A percentile compares a stretch with the other conserved stretches of the same genome.
phyloP scores from a whole-genome alignment of 1,140 invertebrate genomes.

The Bombus turneri region DNA sequence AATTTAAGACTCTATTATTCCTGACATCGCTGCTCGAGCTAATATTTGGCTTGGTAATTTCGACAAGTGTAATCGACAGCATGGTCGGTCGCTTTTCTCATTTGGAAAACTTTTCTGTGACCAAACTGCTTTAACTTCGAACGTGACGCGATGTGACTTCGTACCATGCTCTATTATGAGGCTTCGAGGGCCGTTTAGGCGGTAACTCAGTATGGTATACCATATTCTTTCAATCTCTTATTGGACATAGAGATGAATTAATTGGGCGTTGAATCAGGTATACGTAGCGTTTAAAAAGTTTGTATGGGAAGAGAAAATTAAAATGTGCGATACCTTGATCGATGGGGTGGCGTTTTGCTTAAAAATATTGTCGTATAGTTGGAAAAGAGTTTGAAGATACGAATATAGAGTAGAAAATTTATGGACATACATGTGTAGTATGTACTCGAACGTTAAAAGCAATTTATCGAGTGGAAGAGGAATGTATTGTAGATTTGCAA shows the following conservation, averaged over 20 bases:
- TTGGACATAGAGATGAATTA: not conserved
- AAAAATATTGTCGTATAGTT: not conserved
- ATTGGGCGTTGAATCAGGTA: no score
- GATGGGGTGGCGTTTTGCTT: not conserved
- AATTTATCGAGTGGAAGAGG: not conserved
- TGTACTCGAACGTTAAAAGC: no score
- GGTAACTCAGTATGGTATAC: not conserved
- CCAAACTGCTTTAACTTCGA: not conserved
- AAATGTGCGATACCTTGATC: not conserved
- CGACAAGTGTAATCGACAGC: conserved; percentile 16
- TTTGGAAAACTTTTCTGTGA: conserved; percentile 2
- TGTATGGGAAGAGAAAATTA: no score
- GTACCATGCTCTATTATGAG: not conserved
- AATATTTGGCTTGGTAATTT: conserved; percentile 39
- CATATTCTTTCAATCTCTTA: not conserved
- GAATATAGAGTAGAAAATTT: not conserved
- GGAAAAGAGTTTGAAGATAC: not conserved
- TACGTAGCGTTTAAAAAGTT: no score
- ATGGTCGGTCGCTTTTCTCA: not conserved
- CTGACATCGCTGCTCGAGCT: not conserved
- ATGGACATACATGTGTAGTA: not conserved
- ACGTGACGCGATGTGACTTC: not conserved
- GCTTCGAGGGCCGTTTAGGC: no score
- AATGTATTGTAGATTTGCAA: no score
- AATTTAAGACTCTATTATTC: conserved; percentile 59